Evolutionary conservation across 2,113 vertebrate species (phyloP).

Genomic region (Entomyzon cyanotis): DNA sequence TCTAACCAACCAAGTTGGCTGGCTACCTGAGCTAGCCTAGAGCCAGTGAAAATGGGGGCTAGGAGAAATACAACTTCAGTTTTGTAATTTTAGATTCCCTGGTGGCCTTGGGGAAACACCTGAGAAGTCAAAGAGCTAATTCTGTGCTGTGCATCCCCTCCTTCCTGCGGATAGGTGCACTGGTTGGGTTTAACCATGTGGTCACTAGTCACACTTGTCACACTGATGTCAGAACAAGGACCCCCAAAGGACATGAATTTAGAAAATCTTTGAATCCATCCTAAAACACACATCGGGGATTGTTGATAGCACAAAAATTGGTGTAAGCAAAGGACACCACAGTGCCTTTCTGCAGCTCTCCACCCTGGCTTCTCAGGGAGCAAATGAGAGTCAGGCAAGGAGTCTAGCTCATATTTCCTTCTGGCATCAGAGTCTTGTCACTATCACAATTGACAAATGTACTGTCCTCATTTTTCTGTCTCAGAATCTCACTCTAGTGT

Average conservation of each 20-base stretch:
- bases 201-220: not conserved
- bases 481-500: not conserved
- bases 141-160: accelerated
- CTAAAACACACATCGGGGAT: not conserved
- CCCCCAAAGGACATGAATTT: not conserved
- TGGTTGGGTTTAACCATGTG: not conserved
- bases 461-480: not conserved
- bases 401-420: not conserved
- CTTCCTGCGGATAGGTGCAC: not conserved
- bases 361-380: not conserved
- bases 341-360: not conserved
- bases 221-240: not conserved
- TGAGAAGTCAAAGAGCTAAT: not conserved
- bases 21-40: not conserved
- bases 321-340: not conserved
- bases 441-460: not conserved
- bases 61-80: not conserved
- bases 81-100: not conserved
- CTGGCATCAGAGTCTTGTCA: not conserved
- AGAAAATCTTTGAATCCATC: not conserved
- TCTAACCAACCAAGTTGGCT: not conserved
- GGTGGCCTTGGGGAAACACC: not conserved
- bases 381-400: not conserved
- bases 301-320: not conserved
- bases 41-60: not conserved